These are phyloP conservation scores for Nomia melanderi DNA, from an alignment of 1,140 invertebrate genomes.

Conservation along the genomic window DNA sequence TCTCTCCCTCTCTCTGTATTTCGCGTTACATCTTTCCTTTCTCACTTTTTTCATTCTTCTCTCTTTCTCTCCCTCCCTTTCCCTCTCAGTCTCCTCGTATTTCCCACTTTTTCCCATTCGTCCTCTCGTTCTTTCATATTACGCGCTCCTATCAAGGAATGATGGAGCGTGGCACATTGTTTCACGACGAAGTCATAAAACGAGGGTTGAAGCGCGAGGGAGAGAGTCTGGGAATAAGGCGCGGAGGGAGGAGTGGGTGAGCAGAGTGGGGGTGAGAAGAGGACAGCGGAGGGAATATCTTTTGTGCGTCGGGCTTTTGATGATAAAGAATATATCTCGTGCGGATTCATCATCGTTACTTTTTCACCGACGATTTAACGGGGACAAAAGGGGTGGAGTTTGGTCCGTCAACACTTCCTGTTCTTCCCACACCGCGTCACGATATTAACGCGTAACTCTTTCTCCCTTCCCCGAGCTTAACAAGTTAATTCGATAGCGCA, in stretches of 20 bases:
- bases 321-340: conserved; percentile 32
- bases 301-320: conserved; percentile 28
- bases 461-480: no score
- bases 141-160: neutral
- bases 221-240: no score
- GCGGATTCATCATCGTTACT: conserved; percentile 14
- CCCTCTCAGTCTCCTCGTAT: no score
- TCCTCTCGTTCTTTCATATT: no score
- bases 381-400: conserved; percentile 11
- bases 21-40: no score
- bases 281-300: conserved; percentile 1
- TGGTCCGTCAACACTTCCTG: neutral
- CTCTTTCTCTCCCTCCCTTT: no score
- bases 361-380: conserved; percentile 29
- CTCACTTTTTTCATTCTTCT: no score
- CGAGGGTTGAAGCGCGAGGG: neutral
- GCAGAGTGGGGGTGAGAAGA: neutral
- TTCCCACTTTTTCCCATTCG: no score
- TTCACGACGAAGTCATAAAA: neutral
- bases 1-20: no score
- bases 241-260: no score
- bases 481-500: neutral
- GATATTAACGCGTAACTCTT: neutral
- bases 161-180: conserved; percentile 7
- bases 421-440: neutral